Evolutionary conservation across 2,888 invertebrate genomes (phyloP).

Genomic region (Epistrophella euchroma): DNA sequence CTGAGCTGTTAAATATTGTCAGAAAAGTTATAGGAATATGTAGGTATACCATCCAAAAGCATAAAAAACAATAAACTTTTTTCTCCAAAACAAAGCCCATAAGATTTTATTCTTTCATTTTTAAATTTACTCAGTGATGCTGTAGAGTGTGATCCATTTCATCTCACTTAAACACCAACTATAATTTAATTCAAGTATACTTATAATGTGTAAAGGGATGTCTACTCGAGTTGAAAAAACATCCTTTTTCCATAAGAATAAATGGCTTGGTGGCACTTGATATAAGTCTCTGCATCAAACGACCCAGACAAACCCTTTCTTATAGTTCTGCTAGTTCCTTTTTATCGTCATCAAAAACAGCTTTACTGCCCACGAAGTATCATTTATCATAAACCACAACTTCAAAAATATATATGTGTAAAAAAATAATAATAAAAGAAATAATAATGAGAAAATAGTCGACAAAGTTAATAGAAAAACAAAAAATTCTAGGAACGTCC

Average conservation of each 20-base stretch:
- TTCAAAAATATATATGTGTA: constrained; percentile 2
- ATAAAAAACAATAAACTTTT: neutral
- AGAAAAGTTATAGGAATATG: neutral
- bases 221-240: constrained; percentile 53
- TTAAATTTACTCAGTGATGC: constrained; percentile 35
- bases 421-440: neutral
- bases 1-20: neutral
- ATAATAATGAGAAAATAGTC: neutral
- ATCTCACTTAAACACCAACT: constrained; percentile 19
- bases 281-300: constrained; percentile 76
- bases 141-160: constrained; percentile 56
- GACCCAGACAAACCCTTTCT: constrained; percentile 39
- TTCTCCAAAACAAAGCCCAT: constrained; percentile 18
- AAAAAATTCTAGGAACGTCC: constrained; percentile 50
- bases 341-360: constrained; percentile 57
- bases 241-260: constrained; percentile 43
- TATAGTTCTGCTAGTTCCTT: constrained; percentile 2
- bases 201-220: constrained; percentile 12
- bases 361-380: constrained; percentile 64
- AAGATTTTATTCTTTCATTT: constrained; percentile 17
- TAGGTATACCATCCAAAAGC: too few relatives aligned
- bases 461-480: neutral
- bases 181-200: constrained; percentile 4
- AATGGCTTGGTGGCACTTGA: constrained; percentile 73
- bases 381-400: constrained; percentile 56